Conservation (phyloP, 53 echinoderm and acorn worm species). For the Holothuria leucospilota region DNA sequence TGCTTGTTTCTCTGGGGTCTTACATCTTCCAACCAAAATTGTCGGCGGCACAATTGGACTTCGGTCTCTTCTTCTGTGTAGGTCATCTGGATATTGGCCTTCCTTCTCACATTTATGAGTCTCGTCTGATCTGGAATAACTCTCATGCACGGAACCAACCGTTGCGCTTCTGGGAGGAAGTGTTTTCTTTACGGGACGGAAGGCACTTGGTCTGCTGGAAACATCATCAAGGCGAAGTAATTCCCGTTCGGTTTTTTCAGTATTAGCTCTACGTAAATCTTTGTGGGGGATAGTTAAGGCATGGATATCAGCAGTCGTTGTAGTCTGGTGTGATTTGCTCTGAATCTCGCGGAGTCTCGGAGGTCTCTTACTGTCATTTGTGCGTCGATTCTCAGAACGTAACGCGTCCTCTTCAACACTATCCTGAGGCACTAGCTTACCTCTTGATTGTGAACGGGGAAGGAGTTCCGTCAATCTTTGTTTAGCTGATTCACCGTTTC, state of each 20-base stretch:
- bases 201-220: conserved; percentile 88
- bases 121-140: not conserved
- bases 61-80: conserved; percentile 55
- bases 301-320: conserved; percentile 39
- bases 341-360: conserved; percentile 52
- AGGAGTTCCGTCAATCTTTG: conserved; percentile 81
- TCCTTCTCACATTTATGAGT: not conserved
- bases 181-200: conserved; percentile 83
- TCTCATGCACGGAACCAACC: conserved; percentile 52
- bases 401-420: conserved; percentile 96
- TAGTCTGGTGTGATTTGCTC: conserved; percentile 32
- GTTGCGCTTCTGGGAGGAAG: conserved; percentile 78
- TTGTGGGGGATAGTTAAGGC: conserved; percentile 30
- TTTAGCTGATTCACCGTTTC: conserved; percentile 80
- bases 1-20: conserved; percentile 66
- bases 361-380: conserved; percentile 68
- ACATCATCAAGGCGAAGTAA: conserved; percentile 84
- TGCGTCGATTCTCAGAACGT: conserved; percentile 73
- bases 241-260: conserved; percentile 48
- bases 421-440: conserved; percentile 81
- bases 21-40: conserved; percentile 64
- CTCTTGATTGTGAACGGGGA: conserved; percentile 66
- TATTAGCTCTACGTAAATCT: conserved; percentile 54
- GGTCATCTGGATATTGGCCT: conserved; percentile 29
- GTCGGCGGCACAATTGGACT: conserved; percentile 68